Conservation (phyloP, 2,888 invertebrate species). For the Pachydiplax longipennis region DNA sequence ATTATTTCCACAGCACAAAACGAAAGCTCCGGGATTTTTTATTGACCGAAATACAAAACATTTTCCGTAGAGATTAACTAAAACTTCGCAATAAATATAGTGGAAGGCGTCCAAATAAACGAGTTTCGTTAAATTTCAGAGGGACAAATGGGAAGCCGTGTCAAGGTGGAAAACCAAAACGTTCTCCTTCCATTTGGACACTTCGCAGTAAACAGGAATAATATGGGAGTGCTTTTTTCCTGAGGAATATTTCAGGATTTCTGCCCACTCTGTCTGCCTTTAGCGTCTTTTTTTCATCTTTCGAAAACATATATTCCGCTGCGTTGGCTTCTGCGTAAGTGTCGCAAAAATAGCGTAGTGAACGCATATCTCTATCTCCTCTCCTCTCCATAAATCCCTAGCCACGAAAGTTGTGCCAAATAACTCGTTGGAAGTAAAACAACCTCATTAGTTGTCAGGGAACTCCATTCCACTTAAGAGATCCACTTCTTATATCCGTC, state of each 20-base stretch:
- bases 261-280: background rate
- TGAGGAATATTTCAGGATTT: background rate
- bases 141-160: no score
- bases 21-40: no score
- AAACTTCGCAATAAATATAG: no score
- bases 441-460: background rate
- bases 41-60: no score
- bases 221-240: background rate
- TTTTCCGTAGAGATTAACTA: no score
- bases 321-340: background rate
- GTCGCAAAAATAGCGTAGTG: background rate
- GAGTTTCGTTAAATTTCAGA: no score
- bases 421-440: background rate
- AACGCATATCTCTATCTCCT: background rate
- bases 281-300: background rate
- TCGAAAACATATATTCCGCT: background rate
- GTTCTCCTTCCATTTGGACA: no score
- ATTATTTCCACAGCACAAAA: no score
- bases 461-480: background rate
- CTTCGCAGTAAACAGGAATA: no score
- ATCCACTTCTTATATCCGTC: background rate
- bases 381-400: background rate
- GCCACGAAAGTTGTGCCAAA: background rate
- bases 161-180: no score
- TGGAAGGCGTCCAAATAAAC: no score